phyloP scores from a whole-genome alignment of 1,140 invertebrate species.

The Lucilia cuprina region DNA sequence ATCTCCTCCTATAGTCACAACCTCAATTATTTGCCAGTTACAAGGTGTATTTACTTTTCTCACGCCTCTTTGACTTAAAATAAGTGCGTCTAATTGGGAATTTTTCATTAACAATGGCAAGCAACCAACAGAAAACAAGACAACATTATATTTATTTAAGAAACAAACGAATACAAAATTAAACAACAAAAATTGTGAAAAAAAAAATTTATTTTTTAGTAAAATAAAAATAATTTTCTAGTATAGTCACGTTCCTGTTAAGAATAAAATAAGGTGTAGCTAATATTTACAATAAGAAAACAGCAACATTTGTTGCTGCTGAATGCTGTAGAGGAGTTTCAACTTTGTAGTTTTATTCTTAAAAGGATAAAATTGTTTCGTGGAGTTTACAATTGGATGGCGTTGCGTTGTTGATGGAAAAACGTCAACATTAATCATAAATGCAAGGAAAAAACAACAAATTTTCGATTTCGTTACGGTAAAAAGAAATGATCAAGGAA shows the following conservation, averaged over 20 bases:
- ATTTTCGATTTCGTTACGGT: neutral
- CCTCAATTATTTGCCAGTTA: neutral
- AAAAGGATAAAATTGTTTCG: neutral
- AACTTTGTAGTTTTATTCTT: too few relatives aligned
- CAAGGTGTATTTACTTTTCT: constrained; percentile 3
- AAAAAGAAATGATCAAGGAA: neutral
- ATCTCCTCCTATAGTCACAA: too few relatives aligned
- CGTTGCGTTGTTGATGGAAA: neutral
- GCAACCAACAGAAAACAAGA: neutral
- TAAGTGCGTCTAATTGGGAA: constrained; percentile 1
- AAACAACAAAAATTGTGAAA: neutral
- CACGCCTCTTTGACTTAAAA: constrained; percentile 10
- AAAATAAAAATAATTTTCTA: neutral
- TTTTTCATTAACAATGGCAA: constrained; percentile 15
- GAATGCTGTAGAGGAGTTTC: too few relatives aligned
- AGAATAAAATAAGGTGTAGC: constrained; percentile 14
- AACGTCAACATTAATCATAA: constrained; percentile 31
- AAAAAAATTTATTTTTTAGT: neutral
- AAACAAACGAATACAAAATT: neutral
- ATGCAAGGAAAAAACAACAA: neutral
- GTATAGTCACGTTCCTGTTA: constrained; percentile 17
- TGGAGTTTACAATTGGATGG: neutral
- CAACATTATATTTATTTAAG: neutral
- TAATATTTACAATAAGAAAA: neutral
- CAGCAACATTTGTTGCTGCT: neutral